Evolutionary conservation across 2,797 vertebrate species (phyloP), one percentile per base, ranked within the genome.

Genomic region (Periparus ater): DNA sequence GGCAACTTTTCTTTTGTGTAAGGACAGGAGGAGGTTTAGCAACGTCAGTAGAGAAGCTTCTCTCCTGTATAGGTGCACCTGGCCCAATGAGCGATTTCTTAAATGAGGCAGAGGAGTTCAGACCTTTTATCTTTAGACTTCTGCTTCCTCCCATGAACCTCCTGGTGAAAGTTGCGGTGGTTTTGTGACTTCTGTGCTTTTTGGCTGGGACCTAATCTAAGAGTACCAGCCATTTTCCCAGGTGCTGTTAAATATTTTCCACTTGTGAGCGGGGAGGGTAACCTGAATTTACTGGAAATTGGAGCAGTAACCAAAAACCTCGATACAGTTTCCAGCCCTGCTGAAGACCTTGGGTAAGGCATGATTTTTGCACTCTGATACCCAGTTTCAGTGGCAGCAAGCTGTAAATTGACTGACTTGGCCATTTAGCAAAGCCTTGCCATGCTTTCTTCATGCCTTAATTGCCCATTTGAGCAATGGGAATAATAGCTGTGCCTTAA

Each of bases 81-180:
- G 83, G 21, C 29, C 58, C 21, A 26, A 18, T 65, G 88, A 78
- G 70, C 22, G 14, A 71, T 68, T 78, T 90, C 62, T 75, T 40
- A 83, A 40, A 47, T 66, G 77, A 45, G 21, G 48, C 55, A 93
- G 54, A 54, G 50, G 23, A 88, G 54, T 26, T 94, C 62, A 77
- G 44, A 68, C 55, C 58, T 95, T 96, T 94, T 62, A 86, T 95
- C 85, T 81, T 93, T 40, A 88, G 63, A n/a, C 32, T 71, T 83
- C 19, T 81, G 34, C 44, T 94, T 93, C 78, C 53, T 94, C 65
- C 78, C 81, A 13, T 85, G 45, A 91, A 58, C 61, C 78, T 30
- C 9, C 47, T 80, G 53, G 30, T 45, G 44, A 62, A 71, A 81
- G 51, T 15, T 78, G 79, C 72, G 47, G 67, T 85, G 79, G 9